Percentiles rank a stretch among this genome's conserved stretches.
These are phyloP conservation scores for Brachionus rotundiformis DNA, from an alignment of 1,140 invertebrate species.

Conservation along the genomic window DNA sequence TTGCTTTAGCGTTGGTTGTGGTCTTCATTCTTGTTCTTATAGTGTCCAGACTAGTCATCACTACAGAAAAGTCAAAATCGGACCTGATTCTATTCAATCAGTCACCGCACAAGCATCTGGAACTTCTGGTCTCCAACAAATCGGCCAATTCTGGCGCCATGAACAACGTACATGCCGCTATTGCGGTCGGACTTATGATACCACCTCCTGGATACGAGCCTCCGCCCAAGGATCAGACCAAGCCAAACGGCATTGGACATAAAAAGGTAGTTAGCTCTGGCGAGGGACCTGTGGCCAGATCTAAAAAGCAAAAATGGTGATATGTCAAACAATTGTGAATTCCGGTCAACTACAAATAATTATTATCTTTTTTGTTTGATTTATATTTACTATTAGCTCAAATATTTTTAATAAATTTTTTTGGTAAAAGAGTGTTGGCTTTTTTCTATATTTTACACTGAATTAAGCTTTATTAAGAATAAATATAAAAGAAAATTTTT, in stretches of 20 bases:
- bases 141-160: constrained; percentile 29
- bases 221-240: not conserved
- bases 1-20: constrained; percentile 29
- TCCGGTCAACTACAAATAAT: no score
- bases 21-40: constrained; percentile 23
- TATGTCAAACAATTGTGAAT: no score
- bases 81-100: constrained; percentile 41
- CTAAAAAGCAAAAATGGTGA: constrained; percentile 41
- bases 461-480: no score
- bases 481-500: no score
- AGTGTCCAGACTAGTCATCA: constrained; percentile 20
- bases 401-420: no score
- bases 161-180: constrained; percentile 38
- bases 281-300: not conserved
- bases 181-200: constrained; percentile 50
- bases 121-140: constrained; percentile 39
- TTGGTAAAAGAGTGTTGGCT: no score
- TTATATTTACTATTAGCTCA: no score
- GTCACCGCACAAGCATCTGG: constrained; percentile 31
- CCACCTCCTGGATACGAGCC: constrained; percentile 41
- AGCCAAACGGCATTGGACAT: not conserved
- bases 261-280: not conserved
- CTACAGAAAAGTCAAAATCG: constrained; percentile 31
- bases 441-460: no score
- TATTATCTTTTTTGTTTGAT: no score